Base-by-base conservation (phyloP, 1,140 invertebrate species). In the Asbolus verrucosus region DNA sequence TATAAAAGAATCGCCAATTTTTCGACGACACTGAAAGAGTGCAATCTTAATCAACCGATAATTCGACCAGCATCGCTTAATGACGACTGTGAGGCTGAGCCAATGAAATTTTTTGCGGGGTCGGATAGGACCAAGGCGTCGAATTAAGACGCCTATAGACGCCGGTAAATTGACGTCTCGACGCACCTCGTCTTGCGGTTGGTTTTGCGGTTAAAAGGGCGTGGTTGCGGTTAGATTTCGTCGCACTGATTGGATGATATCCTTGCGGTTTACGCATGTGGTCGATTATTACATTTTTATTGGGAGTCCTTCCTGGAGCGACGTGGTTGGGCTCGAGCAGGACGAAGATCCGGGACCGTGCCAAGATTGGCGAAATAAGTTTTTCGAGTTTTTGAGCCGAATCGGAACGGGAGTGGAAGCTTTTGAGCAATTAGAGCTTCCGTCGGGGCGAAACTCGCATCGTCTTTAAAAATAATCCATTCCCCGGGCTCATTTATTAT, bases 171-270 rank as follows among this genome's bases (percentile, higher is more conserved):
- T 70, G 77, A 74, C 79, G 77, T 81, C 80, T 70, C 77, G 76
- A 77, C 79, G 80, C 78, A 80, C 75, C 78, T 81, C 79, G 76
- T 78, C 76, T 81, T 82, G 82, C 81, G 82, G 82, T 83, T 83
- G 82, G 82, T 83, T 83, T 65, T 83, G 82, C 75, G 82, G 82
- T 83, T 81, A 81, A 77, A 78, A 78, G 74, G 82, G 81, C 80
- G 81, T 71, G 75, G 78, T 77, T 80, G 80, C 76, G 80, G 82
- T 81, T 79, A 75, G 69, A 73, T 75, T 67, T 74, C 77, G 67
- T 66, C 69, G 70, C 46, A 72, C 74, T 69, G 71, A 82, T 82
- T 82, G 81, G 82, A 70, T 74, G 75, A 69, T 65, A 76, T 69
- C 74, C 76, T 80, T 82, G 81, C 76, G 82, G 81, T 82, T 82